Evolutionary conservation across 2,113 vertebrate genomes (phyloP), one percentile per base, ranked within the genome.

Genomic region (Pachycephala philippinensis): DNA sequence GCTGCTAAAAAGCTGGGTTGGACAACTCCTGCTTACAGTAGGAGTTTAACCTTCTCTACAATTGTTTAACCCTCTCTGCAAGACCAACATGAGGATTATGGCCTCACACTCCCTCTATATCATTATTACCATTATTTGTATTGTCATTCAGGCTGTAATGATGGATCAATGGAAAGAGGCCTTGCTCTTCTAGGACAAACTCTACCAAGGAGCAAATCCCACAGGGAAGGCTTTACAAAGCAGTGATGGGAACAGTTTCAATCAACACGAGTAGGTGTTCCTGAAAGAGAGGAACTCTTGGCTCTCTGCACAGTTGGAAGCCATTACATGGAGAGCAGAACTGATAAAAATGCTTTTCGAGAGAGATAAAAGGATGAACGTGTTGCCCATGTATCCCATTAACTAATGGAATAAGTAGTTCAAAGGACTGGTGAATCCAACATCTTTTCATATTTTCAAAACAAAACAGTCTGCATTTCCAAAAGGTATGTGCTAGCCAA

Each of bases 401-500:
- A 94, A 83, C 59, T 77, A 53, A 33, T 84, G 44, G 60, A 89
- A 53, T 21, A 90, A 70, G n/a, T 44, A 88, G 72, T 77, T 90
- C 63, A 94, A 93, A 94, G 87, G 68, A 88, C 35, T 60, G 52
- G 68, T 68, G 85, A 88, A 88, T 88, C 84, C 79, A 87, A 45
- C n/a, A 59, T 59, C 64, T 93, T 88, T 83, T 75, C 49, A 33
- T 84, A 86, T 79, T 74, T 78, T 90, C 88, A 72, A 80, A 93
- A 88, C 59, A 93, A 92, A 91, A 37, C 52, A 40, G 82, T 63
- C 78, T 78, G 30, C 68, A 28, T 76, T 68, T 92, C 75, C 65
- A 77, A 80, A 95, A 96, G 93, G 80, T 87, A 75, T 33, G 40
- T n/a, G 30, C n/a, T 90, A 90, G 76, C 50, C 90, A 95, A 95